phyloP scores from a whole-genome alignment of 1,140 invertebrate species.

The Goniozus legneri region DNA sequence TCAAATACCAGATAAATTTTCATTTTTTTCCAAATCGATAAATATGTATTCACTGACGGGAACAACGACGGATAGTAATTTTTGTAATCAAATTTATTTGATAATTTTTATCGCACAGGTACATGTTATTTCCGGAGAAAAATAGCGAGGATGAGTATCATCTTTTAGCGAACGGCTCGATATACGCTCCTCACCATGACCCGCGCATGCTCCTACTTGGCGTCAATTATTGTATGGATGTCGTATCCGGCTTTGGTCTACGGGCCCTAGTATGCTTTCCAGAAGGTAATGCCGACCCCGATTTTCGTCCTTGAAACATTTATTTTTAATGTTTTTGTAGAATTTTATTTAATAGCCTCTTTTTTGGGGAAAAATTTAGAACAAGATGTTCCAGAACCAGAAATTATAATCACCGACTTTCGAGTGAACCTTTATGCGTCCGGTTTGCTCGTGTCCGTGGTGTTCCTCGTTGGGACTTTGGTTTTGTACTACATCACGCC shows the following conservation, averaged over 20 bases:
- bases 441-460: constrained; percentile 53
- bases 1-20: too few species aligned
- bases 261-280: constrained; percentile 50
- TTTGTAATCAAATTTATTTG: too few species aligned
- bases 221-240: constrained; percentile 56
- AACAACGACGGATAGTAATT: too few species aligned
- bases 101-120: constrained; percentile 39
- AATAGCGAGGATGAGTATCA: constrained; percentile 56
- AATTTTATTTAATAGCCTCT: neutral
- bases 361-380: neutral
- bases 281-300: constrained; percentile 28
- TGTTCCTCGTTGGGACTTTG: constrained; percentile 54
- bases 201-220: constrained; percentile 51
- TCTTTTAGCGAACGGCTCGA: constrained; percentile 59
- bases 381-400: constrained; percentile 22
- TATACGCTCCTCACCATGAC: constrained; percentile 52
- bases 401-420: constrained; percentile 20
- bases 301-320: neutral
- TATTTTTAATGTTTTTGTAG: neutral
- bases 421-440: constrained; percentile 40
- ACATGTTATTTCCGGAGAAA: constrained; percentile 54
- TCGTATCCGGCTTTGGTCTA: constrained; percentile 35
- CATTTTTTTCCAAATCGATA: too few species aligned
- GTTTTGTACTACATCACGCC: constrained; percentile 49
- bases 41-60: too few species aligned